Conservation (phyloP, 2,797 vertebrate species). For the Alfaro cultratus region DNA sequence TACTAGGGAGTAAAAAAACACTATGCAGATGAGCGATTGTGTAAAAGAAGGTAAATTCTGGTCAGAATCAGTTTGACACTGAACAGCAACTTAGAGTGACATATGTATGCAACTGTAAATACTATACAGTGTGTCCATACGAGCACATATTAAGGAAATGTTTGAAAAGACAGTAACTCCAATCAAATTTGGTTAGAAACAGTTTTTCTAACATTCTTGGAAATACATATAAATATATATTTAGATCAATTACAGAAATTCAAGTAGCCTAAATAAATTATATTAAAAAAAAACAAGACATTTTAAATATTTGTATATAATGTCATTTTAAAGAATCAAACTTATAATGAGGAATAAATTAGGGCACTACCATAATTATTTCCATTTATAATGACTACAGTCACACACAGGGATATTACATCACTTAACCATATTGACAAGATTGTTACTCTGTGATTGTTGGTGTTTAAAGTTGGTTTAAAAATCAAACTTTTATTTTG, state of each 20-base stretch:
- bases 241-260: not conserved
- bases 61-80: slow-evolving; percentile 30
- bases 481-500: not conserved
- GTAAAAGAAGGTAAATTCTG: slow-evolving; percentile 7
- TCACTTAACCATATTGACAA: not conserved
- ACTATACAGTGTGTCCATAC: not conserved
- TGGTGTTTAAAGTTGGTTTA: not conserved
- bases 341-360: not conserved
- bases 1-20: not conserved
- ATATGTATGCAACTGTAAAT: not conserved
- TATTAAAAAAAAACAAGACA: not conserved
- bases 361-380: not conserved
- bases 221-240: not conserved
- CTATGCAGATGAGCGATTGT: not conserved
- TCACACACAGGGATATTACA: not conserved
- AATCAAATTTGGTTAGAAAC: not conserved
- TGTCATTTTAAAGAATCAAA: not conserved
- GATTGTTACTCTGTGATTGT: not conserved
- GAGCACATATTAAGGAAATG: not conserved
- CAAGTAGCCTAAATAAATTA: not conserved
- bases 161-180: not conserved
- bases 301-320: not conserved
- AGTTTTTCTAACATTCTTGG: too few species aligned
- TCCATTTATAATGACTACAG: not conserved
- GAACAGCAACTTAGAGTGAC: not conserved